Evolutionary conservation across 2,797 vertebrate species (phyloP), one percentile per base, ranked within the genome.

Genomic region (Echiichthys vipera): DNA sequence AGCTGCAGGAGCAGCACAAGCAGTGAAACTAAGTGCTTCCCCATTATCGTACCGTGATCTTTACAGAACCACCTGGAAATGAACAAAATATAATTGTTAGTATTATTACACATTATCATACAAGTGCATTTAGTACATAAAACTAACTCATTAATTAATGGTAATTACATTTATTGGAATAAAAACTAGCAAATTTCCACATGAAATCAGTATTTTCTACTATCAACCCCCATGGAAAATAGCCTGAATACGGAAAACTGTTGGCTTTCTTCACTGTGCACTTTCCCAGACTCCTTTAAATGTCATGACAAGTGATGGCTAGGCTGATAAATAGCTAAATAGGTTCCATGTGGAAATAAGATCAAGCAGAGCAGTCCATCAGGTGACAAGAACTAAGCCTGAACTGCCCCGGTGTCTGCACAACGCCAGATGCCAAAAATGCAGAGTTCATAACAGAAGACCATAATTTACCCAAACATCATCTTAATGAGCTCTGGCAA

Each of bases 21-120:
- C 87, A 95, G 88, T 70, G 85, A 90, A 90, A 92, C 94, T 93
- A 93, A 92, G 89, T 85, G 91, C 88, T 91, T 96, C 93, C 93
- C 96, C 97, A 98, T 99, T 84, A 92, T 95, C 86, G 94, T 94
- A 94, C 90, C 86, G 85, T 89, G 87, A 86, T 89, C 84, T 92
- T 84, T 92, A 92, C 95, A 92, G 85, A 94, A 89, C 90, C 93
- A 92, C 92, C 97, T 99, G 86, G 20, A 84, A 89, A 72, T 0
- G 80, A 77, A 69, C 32, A 85, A 76, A 49, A 74, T 14, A 42
- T 1, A 2, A 59, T 1, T 2, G 49, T 83, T 61, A 82, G 54
- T 8, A 24, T 43, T 22, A 24, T 8, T 13, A 29, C 3, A 29
- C 1, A 4, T 36, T 8, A 53, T 62, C 13, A 43, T 9, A 1